Evolutionary conservation across 2,888 invertebrate genomes (phyloP).

Genomic region (Teleogryllus oceanicus): DNA sequence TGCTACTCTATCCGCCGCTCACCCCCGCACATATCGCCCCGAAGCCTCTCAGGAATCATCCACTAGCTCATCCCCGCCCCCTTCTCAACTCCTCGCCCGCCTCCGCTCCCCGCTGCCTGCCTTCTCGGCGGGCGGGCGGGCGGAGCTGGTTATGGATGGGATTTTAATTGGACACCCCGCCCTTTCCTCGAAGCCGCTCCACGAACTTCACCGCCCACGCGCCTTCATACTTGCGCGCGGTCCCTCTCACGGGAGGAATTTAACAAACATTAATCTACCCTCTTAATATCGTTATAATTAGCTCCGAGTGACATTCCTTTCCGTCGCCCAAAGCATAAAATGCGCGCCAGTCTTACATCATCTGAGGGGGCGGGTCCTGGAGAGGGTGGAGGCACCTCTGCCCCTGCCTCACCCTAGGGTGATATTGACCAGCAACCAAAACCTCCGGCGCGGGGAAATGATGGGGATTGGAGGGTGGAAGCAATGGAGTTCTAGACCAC

Average conservation of each 20-base stretch:
- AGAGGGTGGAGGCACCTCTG: no score
- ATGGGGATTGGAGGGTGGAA: no score
- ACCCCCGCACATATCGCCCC: no score
- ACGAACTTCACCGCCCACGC: background rate
- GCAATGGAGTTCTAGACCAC: no score
- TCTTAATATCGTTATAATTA: slow-evolving; percentile 18
- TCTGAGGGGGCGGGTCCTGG: background rate
- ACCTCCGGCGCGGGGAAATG: no score
- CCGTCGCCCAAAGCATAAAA: background rate
- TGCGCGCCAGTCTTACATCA: background rate
- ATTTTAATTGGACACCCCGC: slow-evolving; percentile 30
- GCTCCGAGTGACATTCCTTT: background rate
- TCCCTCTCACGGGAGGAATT: slow-evolving; percentile 9
- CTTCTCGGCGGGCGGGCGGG: background rate
- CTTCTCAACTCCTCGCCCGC: background rate
- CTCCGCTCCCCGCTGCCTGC: background rate
- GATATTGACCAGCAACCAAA: no score
- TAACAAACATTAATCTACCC: slow-evolving; percentile 18
- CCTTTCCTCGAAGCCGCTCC: background rate
- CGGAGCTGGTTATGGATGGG: slow-evolving; percentile 29
- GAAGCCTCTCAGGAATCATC: background rate
- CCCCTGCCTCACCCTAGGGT: no score
- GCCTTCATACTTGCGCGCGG: slow-evolving; percentile 5
- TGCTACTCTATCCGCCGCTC: no score
- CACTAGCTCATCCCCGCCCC: background rate